A percentile compares a stretch with the other conserved stretches of the same genome.
These are phyloP conservation scores for Macroglossus sobrinus DNA, from an alignment of 2,113 vertebrate genomes.

Conservation along the genomic window DNA sequence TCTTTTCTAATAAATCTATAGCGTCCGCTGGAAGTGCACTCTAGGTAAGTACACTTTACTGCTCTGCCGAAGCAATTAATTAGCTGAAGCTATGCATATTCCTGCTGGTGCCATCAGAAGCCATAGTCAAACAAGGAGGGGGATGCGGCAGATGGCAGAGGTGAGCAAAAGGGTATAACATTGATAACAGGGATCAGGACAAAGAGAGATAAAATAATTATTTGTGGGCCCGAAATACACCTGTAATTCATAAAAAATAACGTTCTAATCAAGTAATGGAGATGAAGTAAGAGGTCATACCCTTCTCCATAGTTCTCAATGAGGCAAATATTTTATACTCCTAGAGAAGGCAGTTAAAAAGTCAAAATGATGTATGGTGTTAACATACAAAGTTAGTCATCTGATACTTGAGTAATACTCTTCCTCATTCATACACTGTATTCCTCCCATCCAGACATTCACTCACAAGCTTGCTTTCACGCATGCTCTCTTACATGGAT, in stretches of 20 bases:
- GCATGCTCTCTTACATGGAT: not conserved
- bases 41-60: constrained; percentile 57
- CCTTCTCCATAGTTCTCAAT: not conserved
- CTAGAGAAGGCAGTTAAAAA: not conserved
- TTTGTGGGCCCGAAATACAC: not conserved
- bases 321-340: not conserved
- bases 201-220: not conserved
- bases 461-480: not conserved
- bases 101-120: constrained; percentile 30
- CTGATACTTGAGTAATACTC: not conserved
- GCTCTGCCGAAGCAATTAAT: constrained; percentile 68
- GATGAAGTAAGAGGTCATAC: not conserved
- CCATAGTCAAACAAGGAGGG: not conserved
- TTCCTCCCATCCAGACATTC: too few species aligned
- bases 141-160: fast-evolving
- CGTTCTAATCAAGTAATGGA: not conserved
- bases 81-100: constrained; percentile 40
- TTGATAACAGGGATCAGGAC: not conserved
- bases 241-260: not conserved
- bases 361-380: fast-evolving
- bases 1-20: constrained; percentile 59
- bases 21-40: constrained; percentile 58
- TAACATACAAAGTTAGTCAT: not conserved
- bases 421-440: not conserved
- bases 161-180: not conserved